Base-by-base conservation (phyloP, 1,140 invertebrate genomes). In the Atta cephalotes region DNA sequence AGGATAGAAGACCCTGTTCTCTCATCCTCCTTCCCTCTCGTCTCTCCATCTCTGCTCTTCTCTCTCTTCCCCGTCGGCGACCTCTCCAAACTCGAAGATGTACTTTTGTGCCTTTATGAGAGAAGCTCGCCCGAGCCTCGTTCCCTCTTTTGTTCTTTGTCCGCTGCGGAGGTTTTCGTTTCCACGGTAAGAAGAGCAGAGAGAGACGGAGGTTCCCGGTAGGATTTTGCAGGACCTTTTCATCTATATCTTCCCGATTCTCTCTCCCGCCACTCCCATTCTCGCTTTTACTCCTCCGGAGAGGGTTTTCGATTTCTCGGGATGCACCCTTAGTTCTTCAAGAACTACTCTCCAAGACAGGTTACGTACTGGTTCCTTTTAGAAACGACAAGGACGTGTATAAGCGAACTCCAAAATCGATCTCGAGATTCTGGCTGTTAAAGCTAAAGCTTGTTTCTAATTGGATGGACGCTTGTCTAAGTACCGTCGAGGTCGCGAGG, bases 91-190 rank as follows among this genome's bases (percentile, higher is more conserved):
- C 80, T 84, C 80, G 76, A 89, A 93, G 92, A 93, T 93, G 92
- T 93, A 94, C 92, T 94, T 94, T 94, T 93, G 92, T 94, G 90
- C 93, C 91, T 93, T 93, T 93, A 93, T 93, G 92, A 91, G 91
- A 88, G 89, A 89, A 87, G 90, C 90, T 89, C 77, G 88, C 78
- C 85, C 66, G 62, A 89, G 91, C 86, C 76, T 92, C 88, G 85
- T 89, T 87, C 89, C 88, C 91, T 91, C 93, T 94, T 94, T 95
- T 94, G 94, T 94, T 92, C 92, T 93, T 92, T 93, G 89, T 88
- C 74, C 91, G 89, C 91, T 88, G 76, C 65, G 86, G 71, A 91
- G 90, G 91, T 94, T 93, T 92, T 92, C 92, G 92, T 91, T 94
- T 91, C 72, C 88, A 89, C 86, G 80, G 85, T 68, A 77, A 71